Conservation (phyloP, 2,113 vertebrate genomes). For the Tachuris rubrigastra region DNA sequence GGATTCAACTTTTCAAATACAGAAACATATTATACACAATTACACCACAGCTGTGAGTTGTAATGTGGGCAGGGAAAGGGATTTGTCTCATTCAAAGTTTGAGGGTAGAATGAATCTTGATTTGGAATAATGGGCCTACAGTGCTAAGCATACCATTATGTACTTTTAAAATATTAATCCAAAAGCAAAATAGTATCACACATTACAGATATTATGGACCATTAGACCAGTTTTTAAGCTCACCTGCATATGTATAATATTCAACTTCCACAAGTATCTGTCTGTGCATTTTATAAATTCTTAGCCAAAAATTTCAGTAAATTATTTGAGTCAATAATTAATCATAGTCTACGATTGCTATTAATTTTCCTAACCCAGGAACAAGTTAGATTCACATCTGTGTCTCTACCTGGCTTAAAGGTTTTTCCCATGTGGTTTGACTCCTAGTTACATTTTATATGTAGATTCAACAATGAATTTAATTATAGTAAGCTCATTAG, state of each 20-base stretch:
- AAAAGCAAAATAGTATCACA: background rate
- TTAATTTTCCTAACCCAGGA: background rate
- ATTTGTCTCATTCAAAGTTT: background rate
- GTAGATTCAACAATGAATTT: constrained; percentile 27
- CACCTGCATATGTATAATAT: background rate
- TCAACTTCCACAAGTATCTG: background rate
- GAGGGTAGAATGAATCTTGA: background rate
- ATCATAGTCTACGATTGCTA: background rate
- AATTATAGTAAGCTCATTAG: constrained; percentile 57
- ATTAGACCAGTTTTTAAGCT: background rate
- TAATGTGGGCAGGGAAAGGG: background rate
- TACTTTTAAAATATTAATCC: background rate
- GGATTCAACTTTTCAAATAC: background rate
- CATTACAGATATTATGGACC: background rate
- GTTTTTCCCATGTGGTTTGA: background rate
- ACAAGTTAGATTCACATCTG: background rate
- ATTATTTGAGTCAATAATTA: background rate
- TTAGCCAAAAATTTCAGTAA: background rate
- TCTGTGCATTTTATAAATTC: background rate
- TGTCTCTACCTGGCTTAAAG: background rate
- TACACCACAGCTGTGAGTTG: background rate
- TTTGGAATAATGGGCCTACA: background rate
- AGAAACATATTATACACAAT: background rate
- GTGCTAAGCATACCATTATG: background rate
- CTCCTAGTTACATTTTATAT: background rate